phyloP scores from a whole-genome alignment of 2,888 invertebrate genomes.

The Yponomeuta sedellus region DNA sequence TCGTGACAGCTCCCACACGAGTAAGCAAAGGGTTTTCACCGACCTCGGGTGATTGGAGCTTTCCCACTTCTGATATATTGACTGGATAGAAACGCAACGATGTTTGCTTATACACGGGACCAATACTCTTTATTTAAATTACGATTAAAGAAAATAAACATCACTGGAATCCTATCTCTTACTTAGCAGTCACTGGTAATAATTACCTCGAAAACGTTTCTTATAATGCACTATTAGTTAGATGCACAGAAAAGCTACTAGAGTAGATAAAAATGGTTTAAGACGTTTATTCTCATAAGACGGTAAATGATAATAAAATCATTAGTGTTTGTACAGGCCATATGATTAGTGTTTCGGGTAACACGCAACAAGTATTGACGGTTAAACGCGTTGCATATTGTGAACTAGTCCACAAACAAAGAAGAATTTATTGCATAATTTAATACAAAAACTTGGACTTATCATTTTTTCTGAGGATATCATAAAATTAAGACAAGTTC shows the following conservation, averaged over 20 bases:
- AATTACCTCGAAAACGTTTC: not conserved
- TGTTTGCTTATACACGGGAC: slow-evolving; percentile 6
- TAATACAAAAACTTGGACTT: too few species aligned
- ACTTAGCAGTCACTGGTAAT: not conserved
- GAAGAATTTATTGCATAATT: too few species aligned
- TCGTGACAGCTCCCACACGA: slow-evolving; percentile 40
- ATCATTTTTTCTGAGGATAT: too few species aligned
- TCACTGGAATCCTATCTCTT: not conserved
- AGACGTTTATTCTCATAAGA: too few species aligned
- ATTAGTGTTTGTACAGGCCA: not conserved
- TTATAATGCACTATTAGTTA: not conserved
- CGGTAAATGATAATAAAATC: not conserved
- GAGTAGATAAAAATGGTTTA: too few species aligned
- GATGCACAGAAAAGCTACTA: not conserved
- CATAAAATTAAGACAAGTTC: too few species aligned
- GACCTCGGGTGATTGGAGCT: slow-evolving; percentile 49
- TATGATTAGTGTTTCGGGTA: too few species aligned
- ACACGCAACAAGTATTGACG: too few species aligned
- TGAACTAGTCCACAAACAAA: too few species aligned
- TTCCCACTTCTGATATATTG: slow-evolving; percentile 39
- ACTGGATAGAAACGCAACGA: slow-evolving; percentile 10
- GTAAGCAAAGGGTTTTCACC: slow-evolving; percentile 58
- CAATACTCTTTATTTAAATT: not conserved
- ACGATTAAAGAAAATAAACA: not conserved
- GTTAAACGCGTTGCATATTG: too few species aligned